Base-by-base conservation (phyloP, 1,140 invertebrate species). In the Hirudo medicinalis region DNA sequence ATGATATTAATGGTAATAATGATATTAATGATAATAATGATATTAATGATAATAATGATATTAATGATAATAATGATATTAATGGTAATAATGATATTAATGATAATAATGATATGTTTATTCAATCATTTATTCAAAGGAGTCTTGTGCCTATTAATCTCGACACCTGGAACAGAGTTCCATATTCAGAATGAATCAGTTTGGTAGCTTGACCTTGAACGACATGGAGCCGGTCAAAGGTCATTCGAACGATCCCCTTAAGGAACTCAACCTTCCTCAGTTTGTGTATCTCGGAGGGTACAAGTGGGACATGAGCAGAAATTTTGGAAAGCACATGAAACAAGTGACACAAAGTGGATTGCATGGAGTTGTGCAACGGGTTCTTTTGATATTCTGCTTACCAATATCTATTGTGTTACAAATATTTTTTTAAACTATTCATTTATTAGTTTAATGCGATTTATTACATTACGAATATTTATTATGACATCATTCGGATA, bases 261-360 rank as follows among this genome's bases (percentile, higher is more conserved):
- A 87, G 15, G 90, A 92, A 77, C 83, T 94, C 20, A 92, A 93
- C 82, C 82, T 95, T 19, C 89, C 90, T 72, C 85, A 89, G 75
- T 75, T 89, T 25, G 82, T 94, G 22, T 93, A 89, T 76, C 84
- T 95, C 73, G 92, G 91, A 76, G 91, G 90, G 27, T 85, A 90
- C 72, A 87, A 88, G 71, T 86, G 87, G 63, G 87, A 86, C 86
- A 72, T 86, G 90, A 70, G 86, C 89, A 13, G 87, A 87, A n/a
- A 86, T 89, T 67, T 85, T 85, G 72, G 43, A 49, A 49, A 49
- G 43, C 43, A 49, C 43, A 49, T 49, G 43, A 49, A 49, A 49
- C 43, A 49, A 49, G 43, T 49, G 9, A 17, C 43, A 15, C 43
- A 49, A 49, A 86, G 85, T 76, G 89, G 89, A 76, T 88, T 93